Evolutionary conservation across 2,113 vertebrate species (phyloP).

Genomic region (Brienomyrus brachyistius): DNA sequence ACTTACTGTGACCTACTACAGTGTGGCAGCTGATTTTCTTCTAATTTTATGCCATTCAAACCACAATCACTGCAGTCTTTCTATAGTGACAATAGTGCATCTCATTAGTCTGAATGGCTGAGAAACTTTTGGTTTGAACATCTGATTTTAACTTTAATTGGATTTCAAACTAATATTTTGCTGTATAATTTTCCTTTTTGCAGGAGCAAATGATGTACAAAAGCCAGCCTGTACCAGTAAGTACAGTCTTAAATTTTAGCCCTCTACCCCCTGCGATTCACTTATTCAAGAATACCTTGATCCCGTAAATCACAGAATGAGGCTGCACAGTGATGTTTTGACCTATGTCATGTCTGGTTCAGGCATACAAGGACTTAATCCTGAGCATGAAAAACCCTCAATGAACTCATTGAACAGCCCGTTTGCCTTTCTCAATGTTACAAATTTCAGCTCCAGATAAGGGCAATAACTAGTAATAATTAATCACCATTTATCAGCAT

Average conservation of each 20-base stretch:
- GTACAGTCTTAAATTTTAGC: constrained; percentile 24
- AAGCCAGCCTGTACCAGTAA: constrained; percentile 53
- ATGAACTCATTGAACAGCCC: not conserved
- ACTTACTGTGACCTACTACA: not conserved
- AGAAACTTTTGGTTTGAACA: not conserved
- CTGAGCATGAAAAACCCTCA: no score
- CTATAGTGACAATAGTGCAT: not conserved
- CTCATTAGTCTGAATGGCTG: not conserved
- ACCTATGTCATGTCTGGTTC: not conserved
- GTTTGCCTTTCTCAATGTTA: not conserved
- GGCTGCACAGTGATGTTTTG: not conserved
- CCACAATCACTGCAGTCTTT: not conserved
- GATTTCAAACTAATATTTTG: not conserved
- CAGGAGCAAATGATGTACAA: constrained; percentile 58
- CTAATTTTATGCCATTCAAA: not conserved
- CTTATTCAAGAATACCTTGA: not conserved
- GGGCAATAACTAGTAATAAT: not conserved
- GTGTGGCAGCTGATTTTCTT: not conserved
- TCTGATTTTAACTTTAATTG: not conserved
- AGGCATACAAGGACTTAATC: not conserved
- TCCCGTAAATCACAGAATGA: not conserved
- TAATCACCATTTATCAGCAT: not conserved
- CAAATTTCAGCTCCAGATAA: not conserved
- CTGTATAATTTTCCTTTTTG: not conserved
- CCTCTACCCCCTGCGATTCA: not conserved